Conservation (phyloP, 2,888 invertebrate species). For the Agrotis exclamationis region DNA sequence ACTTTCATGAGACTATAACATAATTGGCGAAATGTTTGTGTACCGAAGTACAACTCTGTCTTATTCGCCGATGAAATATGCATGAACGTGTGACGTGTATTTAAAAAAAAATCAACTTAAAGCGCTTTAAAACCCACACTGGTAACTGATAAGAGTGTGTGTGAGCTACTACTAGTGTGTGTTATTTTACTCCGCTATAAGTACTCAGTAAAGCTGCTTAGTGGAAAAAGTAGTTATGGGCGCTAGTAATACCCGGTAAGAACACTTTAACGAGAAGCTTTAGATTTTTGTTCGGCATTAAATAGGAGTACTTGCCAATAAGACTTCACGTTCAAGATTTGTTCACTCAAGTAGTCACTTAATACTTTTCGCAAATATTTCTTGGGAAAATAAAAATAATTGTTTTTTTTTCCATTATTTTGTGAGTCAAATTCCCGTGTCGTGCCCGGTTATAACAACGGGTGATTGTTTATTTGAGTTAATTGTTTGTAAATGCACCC, state of each 20-base stretch:
- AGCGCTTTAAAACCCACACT: too few species aligned
- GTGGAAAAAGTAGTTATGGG: background rate
- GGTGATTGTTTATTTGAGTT: too few species aligned
- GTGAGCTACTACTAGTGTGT: background rate
- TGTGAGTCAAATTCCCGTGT: too few species aligned
- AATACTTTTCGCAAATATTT: background rate
- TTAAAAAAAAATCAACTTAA: background rate
- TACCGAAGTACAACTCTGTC: background rate
- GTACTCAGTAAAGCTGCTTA: background rate
- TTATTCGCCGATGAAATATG: background rate
- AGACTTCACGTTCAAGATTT: background rate
- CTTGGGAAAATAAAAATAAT: too few species aligned
- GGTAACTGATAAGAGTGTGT: background rate
- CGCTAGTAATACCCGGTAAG: background rate
- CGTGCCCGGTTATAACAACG: too few species aligned
- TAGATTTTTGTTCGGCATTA: too few species aligned
- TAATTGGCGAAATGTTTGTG: background rate
- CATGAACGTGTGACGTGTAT: background rate
- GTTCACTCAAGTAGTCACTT: background rate
- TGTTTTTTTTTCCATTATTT: too few species aligned
- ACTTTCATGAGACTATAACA: background rate
- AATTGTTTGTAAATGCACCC: too few species aligned
- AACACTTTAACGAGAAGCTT: background rate
- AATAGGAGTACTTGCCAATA: background rate
- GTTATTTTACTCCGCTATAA: background rate